phyloP scores from a whole-genome alignment of 2,797 vertebrate genomes.

The Danio tinwini region DNA sequence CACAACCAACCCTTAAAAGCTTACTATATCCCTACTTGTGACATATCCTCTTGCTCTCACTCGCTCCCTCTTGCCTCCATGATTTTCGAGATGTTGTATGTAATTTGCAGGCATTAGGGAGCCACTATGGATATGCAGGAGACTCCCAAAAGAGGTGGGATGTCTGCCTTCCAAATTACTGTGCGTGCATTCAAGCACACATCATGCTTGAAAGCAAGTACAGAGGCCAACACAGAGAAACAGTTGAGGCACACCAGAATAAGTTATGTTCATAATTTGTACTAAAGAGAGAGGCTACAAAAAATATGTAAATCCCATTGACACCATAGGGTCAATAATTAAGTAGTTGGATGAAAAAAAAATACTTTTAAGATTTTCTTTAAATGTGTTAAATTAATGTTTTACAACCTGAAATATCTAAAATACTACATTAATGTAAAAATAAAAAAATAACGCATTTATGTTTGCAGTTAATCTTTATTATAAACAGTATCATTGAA shows the following conservation, averaged over 20 bases:
- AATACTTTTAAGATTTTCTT: no score
- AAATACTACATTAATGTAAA: background rate
- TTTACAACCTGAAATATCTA: background rate
- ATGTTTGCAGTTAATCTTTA: background rate
- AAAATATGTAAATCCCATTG: no score
- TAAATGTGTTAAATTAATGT: no score
- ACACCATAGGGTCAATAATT: no score
- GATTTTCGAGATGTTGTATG: background rate
- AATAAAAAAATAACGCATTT: no score
- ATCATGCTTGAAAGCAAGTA: conserved; percentile 4
- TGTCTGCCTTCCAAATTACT: no score
- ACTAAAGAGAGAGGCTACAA: no score
- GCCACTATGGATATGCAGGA: background rate
- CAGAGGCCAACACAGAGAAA: background rate
- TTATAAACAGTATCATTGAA: conserved; percentile 6
- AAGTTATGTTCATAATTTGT: background rate
- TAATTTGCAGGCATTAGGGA: background rate
- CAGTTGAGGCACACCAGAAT: background rate
- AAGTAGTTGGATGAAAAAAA: no score
- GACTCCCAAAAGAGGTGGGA: background rate
- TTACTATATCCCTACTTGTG: no score
- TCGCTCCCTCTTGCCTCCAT: background rate
- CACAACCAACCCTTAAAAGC: no score
- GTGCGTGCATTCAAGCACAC: background rate
- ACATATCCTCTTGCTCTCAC: background rate